These are phyloP conservation scores for Gnathonemus longibarbis DNA, from an alignment of 2,113 vertebrate genomes.

Conservation along the genomic window DNA sequence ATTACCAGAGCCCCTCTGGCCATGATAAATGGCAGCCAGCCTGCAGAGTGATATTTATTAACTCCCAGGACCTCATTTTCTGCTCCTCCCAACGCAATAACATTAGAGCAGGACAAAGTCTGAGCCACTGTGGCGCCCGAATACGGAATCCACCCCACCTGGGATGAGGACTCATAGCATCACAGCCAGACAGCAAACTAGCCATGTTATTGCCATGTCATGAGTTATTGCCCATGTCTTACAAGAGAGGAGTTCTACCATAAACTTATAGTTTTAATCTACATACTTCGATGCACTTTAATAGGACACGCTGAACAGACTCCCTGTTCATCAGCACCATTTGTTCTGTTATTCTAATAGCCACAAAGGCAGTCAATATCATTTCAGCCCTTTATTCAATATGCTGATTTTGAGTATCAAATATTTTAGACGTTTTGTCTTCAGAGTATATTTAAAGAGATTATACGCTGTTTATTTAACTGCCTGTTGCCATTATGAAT, in stretches of 20 bases:
- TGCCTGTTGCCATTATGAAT: neutral
- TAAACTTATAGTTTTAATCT: neutral
- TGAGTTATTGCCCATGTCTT: neutral
- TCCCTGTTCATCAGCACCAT: neutral
- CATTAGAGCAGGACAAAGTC: neutral
- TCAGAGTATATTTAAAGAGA: neutral
- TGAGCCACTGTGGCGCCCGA: neutral
- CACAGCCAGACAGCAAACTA: neutral
- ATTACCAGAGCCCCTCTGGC: neutral
- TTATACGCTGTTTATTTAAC: neutral
- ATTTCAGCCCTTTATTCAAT: neutral
- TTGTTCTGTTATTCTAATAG: neutral
- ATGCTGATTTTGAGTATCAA: neutral
- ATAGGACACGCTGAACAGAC: neutral
- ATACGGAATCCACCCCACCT: neutral
- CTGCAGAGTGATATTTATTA: neutral
- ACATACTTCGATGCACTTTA: neutral
- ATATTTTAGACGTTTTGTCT: neutral
- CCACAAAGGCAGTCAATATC: neutral
- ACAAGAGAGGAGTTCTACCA: neutral
- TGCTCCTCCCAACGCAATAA: neutral
- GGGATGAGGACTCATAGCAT: neutral
- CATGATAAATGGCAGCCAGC: neutral
- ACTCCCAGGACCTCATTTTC: constrained; percentile 2
- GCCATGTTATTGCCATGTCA: neutral